These are phyloP conservation scores for Simalia tracyae DNA, from an alignment of 2,797 vertebrate species.

Conservation along the genomic window DNA sequence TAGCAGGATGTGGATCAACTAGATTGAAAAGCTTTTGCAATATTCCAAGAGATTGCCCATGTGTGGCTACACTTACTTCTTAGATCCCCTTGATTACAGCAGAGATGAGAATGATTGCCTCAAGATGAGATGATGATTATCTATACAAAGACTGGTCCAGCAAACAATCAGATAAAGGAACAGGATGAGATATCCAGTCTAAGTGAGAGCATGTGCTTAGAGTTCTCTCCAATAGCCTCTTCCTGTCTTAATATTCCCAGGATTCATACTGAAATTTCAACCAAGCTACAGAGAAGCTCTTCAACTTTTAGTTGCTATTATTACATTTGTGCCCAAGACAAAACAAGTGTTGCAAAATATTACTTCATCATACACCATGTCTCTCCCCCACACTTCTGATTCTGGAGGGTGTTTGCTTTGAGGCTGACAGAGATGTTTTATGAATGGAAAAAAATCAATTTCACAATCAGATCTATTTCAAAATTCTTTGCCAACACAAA, in stretches of 20 bases:
- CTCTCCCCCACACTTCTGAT: background rate
- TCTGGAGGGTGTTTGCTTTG: background rate
- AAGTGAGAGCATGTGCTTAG: background rate
- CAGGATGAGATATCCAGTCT: background rate
- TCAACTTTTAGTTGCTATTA: background rate
- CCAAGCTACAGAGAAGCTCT: background rate
- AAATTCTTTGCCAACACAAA: conserved; percentile 3
- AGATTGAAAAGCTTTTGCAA: background rate
- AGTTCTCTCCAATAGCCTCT: background rate
- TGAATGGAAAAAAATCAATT: conserved; percentile 53
- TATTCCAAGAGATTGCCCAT: background rate
- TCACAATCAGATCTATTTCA: background rate
- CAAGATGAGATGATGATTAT: background rate
- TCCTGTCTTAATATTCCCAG: background rate
- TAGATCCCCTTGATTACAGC: background rate
- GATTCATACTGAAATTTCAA: background rate
- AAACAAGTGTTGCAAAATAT: background rate
- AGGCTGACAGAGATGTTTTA: background rate
- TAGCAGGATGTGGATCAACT: background rate
- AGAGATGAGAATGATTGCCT: background rate
- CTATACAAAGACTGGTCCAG: background rate
- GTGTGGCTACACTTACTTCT: background rate
- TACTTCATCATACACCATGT: background rate
- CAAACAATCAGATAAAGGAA: background rate
- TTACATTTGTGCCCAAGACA: background rate